Evolutionary conservation across 1,140 invertebrate genomes (phyloP).

Genomic region (Papilio polytes): DNA sequence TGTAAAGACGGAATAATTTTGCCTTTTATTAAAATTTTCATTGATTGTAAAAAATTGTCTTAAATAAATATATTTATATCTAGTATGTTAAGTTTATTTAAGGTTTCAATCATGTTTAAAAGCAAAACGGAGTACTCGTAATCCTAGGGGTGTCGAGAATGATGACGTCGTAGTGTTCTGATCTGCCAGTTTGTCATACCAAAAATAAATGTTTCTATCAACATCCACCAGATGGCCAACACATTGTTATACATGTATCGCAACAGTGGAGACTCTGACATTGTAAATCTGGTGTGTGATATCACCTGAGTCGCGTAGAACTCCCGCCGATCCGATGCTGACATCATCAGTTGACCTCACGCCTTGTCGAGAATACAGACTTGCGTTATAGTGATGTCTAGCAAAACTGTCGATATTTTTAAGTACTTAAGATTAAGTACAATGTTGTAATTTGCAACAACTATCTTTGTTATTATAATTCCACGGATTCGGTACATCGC

Average conservation of each 20-base stretch:
- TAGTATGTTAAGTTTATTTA: no score
- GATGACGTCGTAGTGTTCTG: no score
- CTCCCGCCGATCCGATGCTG: background rate
- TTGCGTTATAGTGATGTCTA: background rate
- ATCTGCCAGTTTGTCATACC: background rate
- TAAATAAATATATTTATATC: background rate
- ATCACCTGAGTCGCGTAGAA: background rate
- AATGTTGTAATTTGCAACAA: background rate
- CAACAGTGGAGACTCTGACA: no score
- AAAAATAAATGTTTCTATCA: background rate
- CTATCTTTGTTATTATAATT: no score
- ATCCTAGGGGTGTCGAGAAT: no score
- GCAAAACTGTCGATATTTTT: background rate
- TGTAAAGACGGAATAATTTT: background rate
- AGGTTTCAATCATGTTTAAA: no score
- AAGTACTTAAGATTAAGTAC: background rate
- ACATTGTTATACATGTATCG: no score
- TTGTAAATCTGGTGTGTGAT: background rate
- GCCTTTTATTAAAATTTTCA: background rate
- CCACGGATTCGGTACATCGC: no score
- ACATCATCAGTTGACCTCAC: constrained; percentile 7
- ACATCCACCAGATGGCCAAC: no score
- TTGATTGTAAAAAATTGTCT: background rate
- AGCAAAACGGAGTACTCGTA: no score
- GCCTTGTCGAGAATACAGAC: background rate